Percentiles rank a stretch among this genome's conserved stretches.
These are phyloP conservation scores for Hydropsyche tenuis DNA, from an alignment of 1,140 invertebrate species.

Conservation along the genomic window DNA sequence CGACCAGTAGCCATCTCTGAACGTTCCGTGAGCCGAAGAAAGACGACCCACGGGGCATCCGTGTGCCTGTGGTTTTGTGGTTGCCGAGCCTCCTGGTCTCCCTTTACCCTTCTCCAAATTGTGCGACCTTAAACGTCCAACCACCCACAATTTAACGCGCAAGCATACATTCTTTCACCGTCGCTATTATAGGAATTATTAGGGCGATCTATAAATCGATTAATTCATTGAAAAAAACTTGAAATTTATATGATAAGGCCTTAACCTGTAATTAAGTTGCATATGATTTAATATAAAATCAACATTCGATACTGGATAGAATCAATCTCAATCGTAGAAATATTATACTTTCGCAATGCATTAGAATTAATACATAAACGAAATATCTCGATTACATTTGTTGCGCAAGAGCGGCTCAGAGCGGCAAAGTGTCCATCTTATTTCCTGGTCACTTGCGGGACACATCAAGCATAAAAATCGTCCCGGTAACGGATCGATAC, in stretches of 20 bases:
- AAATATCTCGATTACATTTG: neutral
- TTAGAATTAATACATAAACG: no score
- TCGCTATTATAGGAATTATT: constrained; percentile 9
- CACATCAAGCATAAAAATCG: constrained; percentile 43
- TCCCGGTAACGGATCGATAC: constrained; percentile 33
- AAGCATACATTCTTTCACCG: constrained; percentile 34
- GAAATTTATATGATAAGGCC: no score
- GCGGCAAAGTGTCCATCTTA: constrained; percentile 24
- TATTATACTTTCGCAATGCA: no score
- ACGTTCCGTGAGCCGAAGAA: no score
- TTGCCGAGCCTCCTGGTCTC: constrained; percentile 2
- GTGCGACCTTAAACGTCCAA: constrained; percentile 37
- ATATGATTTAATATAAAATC: no score
- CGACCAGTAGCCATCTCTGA: no score
- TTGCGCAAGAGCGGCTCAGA: constrained; percentile 5
- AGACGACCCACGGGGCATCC: constrained; percentile 15
- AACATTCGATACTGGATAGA: no score
- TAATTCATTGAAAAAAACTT: no score
- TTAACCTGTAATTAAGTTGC: no score
- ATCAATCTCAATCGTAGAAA: no score
- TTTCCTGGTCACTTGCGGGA: constrained; percentile 19
- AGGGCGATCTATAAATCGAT: no score
- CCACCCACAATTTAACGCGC: constrained; percentile 40
- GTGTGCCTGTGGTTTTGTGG: constrained; percentile 38
- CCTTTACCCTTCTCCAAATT: constrained; percentile 30